Base-by-base conservation (phyloP, 2,888 invertebrate species). In the Drosophila pseudotalamancana region DNA sequence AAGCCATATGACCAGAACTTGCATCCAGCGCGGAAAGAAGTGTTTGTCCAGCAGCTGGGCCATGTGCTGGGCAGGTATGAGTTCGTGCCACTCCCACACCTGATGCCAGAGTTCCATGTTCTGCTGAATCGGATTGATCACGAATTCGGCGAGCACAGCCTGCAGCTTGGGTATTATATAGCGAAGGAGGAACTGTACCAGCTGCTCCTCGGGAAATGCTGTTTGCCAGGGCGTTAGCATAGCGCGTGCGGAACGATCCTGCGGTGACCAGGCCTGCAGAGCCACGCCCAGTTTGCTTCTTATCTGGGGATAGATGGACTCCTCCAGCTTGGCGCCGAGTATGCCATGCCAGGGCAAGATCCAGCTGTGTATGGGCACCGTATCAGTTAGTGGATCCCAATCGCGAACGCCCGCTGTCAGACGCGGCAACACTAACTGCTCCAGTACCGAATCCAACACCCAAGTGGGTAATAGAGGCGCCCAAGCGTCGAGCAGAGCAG, bases 381-480 rank as follows among this genome's bases (percentile, higher is more conserved):
- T 96, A 90, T 99, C 99, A 0, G 96, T 96, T 1, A 98, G 93
- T 0, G 99, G 99, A 92, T 99, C 97, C 99, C 99, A 99, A 51
- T 93, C 94, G 39, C 96, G 94, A 0, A 98, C 98, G 74, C 96
- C 97, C 0, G 93, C 91, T 16, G 94, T 92, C 31, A 97, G 90
- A 34, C 94, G 93, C 0, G 97, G 97, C 82, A 97, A 92, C 46
- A 99, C 93, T 45, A 95, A 92, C 78, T 97, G 95, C 51, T 97
- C 95, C n/a, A 96, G 93, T 55, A 97, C 93, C 83, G 96, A 95
- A 70, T 95, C 94, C 68, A 96, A 84, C 61, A 99, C 94, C 97
- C 98, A 98, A 0, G 92, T 91, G 0, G 99, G 97, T 53, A 97
- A 91, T 0, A 97, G 91, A 0, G 94, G 94, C 53, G 94, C 93